These are phyloP conservation scores for Setophaga petechia DNA, from an alignment of 2,113 vertebrate species.

Conservation along the genomic window DNA sequence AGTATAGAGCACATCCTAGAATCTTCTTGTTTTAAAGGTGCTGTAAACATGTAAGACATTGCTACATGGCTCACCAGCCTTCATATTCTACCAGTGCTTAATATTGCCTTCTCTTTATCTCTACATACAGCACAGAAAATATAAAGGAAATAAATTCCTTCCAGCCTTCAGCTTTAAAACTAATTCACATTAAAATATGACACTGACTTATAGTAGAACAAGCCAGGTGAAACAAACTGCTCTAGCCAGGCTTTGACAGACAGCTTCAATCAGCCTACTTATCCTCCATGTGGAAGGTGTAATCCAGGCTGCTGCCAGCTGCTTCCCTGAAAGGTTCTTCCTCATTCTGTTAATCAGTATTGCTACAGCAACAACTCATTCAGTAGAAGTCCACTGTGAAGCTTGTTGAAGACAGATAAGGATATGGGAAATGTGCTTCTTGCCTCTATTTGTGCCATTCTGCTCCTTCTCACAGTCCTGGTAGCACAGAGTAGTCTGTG, in stretches of 20 bases:
- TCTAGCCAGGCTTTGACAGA: constrained; percentile 25
- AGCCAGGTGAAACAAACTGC: neutral
- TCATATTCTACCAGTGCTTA: neutral
- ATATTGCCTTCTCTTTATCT: neutral
- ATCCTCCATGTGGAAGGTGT: neutral
- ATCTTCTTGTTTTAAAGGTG: neutral
- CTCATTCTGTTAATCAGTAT: neutral
- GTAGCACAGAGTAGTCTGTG: neutral
- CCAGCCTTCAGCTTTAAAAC: constrained; percentile 3
- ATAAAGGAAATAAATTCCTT: neutral
- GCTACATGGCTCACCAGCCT: neutral
- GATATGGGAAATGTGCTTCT: neutral
- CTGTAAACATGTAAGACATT: neutral
- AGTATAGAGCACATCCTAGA: neutral
- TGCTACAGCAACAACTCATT: constrained; percentile 15
- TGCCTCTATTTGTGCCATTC: neutral
- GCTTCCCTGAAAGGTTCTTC: constrained; percentile 1
- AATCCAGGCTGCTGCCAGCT: constrained; percentile 36
- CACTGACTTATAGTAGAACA: neutral
- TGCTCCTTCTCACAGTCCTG: neutral
- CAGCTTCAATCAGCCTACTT: constrained; percentile 22
- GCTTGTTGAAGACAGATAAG: constrained; percentile 31
- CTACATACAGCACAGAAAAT: neutral
- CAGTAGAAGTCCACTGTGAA: neutral
- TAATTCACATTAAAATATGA: neutral